phyloP scores from a whole-genome alignment of 2,797 vertebrate genomes.

The Pithecia hirsuta region DNA sequence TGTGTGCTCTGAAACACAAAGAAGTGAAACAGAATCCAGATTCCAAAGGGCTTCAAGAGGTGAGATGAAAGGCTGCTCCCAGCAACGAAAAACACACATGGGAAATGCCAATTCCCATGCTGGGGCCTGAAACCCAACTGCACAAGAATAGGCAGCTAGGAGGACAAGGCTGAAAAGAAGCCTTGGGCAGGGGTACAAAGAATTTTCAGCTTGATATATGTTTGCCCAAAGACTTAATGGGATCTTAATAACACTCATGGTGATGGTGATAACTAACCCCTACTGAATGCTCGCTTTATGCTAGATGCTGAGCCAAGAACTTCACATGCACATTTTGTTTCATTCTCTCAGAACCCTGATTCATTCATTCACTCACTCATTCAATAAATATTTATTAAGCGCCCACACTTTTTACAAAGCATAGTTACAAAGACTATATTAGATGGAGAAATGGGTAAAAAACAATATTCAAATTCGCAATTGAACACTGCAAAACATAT shows the following conservation, averaged over 20 bases:
- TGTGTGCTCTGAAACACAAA: not conserved
- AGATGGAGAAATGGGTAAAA: not conserved
- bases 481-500: not conserved
- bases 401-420: not conserved
- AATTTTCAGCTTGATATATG: not conserved
- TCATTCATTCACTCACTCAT: not conserved
- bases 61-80: not conserved
- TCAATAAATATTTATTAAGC: not conserved
- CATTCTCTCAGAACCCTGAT: too few species aligned
- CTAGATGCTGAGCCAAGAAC: not conserved
- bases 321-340: not conserved
- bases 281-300: not conserved
- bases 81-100: not conserved
- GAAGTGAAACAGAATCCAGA: not conserved
- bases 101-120: not conserved
- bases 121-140: too few species aligned
- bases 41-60: not conserved
- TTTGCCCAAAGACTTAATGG: not conserved
- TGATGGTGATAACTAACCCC: not conserved
- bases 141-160: not conserved
- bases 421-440: not conserved
- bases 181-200: not conserved
- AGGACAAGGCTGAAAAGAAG: not conserved
- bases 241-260: not conserved
- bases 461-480: not conserved